Conservation (phyloP, 2,113 vertebrate genomes). For the Toxotes chatareus region DNA sequence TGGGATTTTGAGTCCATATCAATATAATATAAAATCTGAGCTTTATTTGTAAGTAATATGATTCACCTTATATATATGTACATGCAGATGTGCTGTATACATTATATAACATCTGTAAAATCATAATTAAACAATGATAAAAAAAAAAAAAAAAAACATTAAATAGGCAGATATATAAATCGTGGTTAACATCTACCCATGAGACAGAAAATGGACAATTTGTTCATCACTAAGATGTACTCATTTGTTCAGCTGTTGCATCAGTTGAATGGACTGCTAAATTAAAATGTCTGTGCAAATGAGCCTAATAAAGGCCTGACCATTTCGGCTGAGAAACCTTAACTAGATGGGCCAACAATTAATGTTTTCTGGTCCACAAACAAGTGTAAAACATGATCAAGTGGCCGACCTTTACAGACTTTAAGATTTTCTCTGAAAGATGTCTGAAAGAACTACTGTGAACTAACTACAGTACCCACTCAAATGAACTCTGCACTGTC, state of each 20-base stretch:
- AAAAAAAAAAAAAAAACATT: too few relatives aligned
- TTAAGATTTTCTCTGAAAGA: constrained; percentile 18
- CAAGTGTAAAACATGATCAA: constrained; percentile 8
- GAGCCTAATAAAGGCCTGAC: neutral
- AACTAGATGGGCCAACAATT: neutral
- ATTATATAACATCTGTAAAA: too few relatives aligned
- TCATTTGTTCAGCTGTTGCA: neutral
- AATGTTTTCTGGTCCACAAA: neutral
- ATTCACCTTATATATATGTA: too few relatives aligned
- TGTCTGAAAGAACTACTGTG: constrained; percentile 28
- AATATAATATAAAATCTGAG: neutral
- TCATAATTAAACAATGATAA: neutral
- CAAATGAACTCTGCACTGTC: constrained; percentile 36
- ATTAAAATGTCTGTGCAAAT: neutral
- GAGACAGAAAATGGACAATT: too few relatives aligned
- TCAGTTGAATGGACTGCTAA: neutral
- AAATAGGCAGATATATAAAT: too few relatives aligned
- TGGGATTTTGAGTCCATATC: neutral
- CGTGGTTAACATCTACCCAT: too few relatives aligned
- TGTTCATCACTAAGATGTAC: neutral
- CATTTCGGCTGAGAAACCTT: neutral
- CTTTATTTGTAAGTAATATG: neutral
- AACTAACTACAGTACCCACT: neutral
- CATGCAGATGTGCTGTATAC: too few relatives aligned
- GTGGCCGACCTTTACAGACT: neutral